These are phyloP conservation scores for Triplophysa siluroides DNA, from an alignment of 2,113 vertebrate genomes.

Conservation along the genomic window DNA sequence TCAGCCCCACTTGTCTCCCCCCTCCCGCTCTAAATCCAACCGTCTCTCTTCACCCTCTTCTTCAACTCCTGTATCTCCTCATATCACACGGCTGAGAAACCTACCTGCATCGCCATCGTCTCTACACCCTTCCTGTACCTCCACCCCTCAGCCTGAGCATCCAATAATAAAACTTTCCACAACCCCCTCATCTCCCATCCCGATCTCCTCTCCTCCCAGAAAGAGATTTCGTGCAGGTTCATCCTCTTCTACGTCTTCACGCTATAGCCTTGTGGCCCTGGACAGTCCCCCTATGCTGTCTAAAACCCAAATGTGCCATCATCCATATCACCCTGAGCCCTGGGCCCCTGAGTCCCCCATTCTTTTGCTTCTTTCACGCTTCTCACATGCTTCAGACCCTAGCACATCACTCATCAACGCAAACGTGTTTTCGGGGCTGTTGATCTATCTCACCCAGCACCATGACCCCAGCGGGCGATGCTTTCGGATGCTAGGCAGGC, in stretches of 20 bases:
- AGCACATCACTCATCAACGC: constrained; percentile 76
- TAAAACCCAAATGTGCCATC: constrained; percentile 60
- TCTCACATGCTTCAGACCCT: constrained; percentile 84
- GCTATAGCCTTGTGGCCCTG: constrained; percentile 51
- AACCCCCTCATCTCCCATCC: constrained; percentile 59
- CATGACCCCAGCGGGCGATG: constrained; percentile 80
- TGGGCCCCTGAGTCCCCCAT: constrained; percentile 83
- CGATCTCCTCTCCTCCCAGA: constrained; percentile 67
- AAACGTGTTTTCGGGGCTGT: constrained; percentile 69
- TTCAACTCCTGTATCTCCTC: neutral
- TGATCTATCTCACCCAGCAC: constrained; percentile 81
- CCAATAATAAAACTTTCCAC: constrained; percentile 51
- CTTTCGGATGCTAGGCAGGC: constrained; percentile 77
- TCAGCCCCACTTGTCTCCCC: constrained; percentile 13
- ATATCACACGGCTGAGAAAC: constrained; percentile 14
- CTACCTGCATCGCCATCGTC: constrained; percentile 27
- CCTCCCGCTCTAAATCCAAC: constrained; percentile 40
- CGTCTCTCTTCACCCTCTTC: constrained; percentile 18
- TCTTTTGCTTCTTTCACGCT: constrained; percentile 83
- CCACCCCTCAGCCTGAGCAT: constrained; percentile 14
- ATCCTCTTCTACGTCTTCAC: constrained; percentile 39
- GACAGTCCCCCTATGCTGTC: constrained; percentile 63
- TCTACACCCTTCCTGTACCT: neutral
- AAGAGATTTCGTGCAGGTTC: constrained; percentile 57
- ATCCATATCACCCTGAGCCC: constrained; percentile 80